Evolutionary conservation across 1,140 invertebrate species (phyloP), one percentile per base, ranked within the genome.

Genomic region (Onthophagus taurus): DNA sequence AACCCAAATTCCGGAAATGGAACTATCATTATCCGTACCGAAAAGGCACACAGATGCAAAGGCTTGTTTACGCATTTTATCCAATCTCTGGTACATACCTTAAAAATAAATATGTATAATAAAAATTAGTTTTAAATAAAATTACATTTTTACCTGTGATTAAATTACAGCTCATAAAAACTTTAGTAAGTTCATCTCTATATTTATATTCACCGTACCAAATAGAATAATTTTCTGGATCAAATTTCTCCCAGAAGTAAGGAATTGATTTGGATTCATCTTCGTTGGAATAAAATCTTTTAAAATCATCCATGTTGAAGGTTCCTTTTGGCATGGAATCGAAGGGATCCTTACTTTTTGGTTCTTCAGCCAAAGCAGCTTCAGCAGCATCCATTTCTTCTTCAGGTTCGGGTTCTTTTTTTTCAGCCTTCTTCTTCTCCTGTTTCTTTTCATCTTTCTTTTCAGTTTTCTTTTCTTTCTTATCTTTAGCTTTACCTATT

Each of bases 181-280:
- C 81, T 65, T 91, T 86, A 50, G 81, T 75, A 6, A 99, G 74
- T 67, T 98, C 94, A 49, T 95, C 74, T 43, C 85, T 83, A 65
- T 91, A 98, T 67, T 97, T 97, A 75, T 99, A 99, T 74, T 97
- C 90, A 44, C 89, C 82, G 44, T 80, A 82, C 96, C 96, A 99
- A 63, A 99, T 94, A 34, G 94, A 98, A 68, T 95, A 97, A 67
- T 96, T 80, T 63, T 95, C 83, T 14, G 87, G 72, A 65, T 99
- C 97, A 70, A 99, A 99, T 64, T 98, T 92, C 58, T 96, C 79
- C 87, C 93, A 99, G 74, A 99, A 99, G 63, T 94, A 98, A 2
- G 93, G 90, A 59, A 99, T 82, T 26, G 95, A 97, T 58, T 86
- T 83, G 20, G 76, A 69, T 60, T 90, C 93, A 42, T 96, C 89